phyloP scores from a whole-genome alignment of 2,797 vertebrate species.

The Notoglanidium macrostoma region DNA sequence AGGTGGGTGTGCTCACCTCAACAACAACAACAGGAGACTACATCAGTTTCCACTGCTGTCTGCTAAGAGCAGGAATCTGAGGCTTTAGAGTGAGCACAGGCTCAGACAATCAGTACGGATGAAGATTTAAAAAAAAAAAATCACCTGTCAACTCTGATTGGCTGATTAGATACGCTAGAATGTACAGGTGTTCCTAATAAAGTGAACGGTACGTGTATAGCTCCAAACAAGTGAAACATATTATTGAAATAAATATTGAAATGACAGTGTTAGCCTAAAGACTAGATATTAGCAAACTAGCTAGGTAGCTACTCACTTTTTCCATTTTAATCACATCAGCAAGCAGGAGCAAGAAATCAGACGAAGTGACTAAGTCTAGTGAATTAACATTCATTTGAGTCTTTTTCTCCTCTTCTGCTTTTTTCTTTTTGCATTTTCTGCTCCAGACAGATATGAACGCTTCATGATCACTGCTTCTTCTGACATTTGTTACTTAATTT shows the following conservation, averaged over 20 bases:
- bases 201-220: background rate
- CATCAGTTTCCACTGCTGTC: too few relatives aligned
- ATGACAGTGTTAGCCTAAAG: background rate
- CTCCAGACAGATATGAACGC: background rate
- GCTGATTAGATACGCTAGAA: too few relatives aligned
- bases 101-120: too few relatives aligned
- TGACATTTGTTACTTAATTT: background rate
- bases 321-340: background rate
- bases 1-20: too few relatives aligned
- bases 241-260: background rate
- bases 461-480: background rate
- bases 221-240: background rate
- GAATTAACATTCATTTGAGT: background rate
- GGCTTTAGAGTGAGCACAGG: too few relatives aligned
- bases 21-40: too few relatives aligned
- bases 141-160: too few relatives aligned
- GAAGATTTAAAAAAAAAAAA: too few relatives aligned
- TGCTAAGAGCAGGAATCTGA: too few relatives aligned
- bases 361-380: background rate
- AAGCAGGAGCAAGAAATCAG: background rate
- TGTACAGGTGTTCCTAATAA: too few relatives aligned
- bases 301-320: background rate
- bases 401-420: background rate
- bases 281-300: background rate
- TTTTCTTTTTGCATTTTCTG: background rate